Percentiles rank a stretch among this genome's conserved stretches.
Evolutionary conservation across 2,888 invertebrate species (phyloP).

Genomic region (Drosophila longiperda): DNA sequence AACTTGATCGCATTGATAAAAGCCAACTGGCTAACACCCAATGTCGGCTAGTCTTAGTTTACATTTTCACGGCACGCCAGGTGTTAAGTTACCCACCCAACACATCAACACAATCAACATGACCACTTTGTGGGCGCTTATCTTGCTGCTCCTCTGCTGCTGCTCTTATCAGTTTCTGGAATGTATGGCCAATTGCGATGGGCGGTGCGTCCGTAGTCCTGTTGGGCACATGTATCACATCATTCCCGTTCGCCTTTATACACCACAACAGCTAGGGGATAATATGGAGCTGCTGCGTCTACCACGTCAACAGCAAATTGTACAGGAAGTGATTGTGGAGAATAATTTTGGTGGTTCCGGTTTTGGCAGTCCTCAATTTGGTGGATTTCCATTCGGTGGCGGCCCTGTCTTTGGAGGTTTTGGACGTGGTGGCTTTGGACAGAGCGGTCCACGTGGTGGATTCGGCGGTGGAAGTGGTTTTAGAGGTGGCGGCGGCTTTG

Average conservation of each 20-base stretch:
- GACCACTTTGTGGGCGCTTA: constrained; percentile 35
- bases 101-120: constrained; percentile 27
- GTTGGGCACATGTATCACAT: constrained; percentile 38
- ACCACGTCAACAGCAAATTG: constrained; percentile 62
- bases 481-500: constrained; percentile 15
- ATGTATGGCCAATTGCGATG: constrained; percentile 28
- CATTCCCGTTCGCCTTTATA: constrained; percentile 55
- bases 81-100: constrained; percentile 15
- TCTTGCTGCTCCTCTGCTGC: constrained; percentile 20
- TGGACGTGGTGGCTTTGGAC: constrained; percentile 13
- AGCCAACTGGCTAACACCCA: constrained; percentile 35
- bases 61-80: constrained; percentile 40
- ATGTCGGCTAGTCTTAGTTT: constrained; percentile 54
- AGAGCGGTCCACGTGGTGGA: constrained; percentile 12
- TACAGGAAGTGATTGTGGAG: constrained; percentile 57
- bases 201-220: constrained; percentile 43
- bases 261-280: constrained; percentile 34
- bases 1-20: constrained; percentile 56
- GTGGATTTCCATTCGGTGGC: constrained; percentile 24
- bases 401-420: constrained; percentile 5
- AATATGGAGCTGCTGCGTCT: constrained; percentile 31
- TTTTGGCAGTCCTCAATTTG: constrained; percentile 43
- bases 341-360: constrained; percentile 44
- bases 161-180: constrained; percentile 6
- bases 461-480: constrained; percentile 15